These are phyloP conservation scores for Stomatorhinus walkeri DNA, from an alignment of 2,797 vertebrate genomes.

Conservation along the genomic window DNA sequence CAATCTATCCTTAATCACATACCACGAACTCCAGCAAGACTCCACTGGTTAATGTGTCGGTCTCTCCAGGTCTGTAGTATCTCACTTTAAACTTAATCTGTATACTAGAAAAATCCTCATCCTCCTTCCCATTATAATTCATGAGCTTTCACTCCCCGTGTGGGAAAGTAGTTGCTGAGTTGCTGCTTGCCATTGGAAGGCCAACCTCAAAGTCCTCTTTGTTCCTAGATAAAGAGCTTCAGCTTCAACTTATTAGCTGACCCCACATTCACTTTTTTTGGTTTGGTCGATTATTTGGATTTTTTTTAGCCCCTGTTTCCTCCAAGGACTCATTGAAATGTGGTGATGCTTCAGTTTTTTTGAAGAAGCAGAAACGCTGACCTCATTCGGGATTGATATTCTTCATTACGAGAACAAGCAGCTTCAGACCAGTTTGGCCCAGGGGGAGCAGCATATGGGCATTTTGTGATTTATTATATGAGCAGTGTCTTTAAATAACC, in stretches of 20 bases:
- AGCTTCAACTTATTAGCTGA: not conserved
- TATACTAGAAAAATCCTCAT: not conserved
- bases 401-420: not conserved
- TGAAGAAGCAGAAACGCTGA: not conserved
- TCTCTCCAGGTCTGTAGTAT: not conserved
- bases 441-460: not conserved
- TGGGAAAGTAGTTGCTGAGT: not conserved
- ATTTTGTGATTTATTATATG: constrained; percentile 4
- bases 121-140: not conserved
- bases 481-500: not conserved
- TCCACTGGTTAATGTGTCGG: not conserved
- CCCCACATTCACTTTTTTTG: not conserved
- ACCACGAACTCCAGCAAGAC: not conserved
- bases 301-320: not conserved
- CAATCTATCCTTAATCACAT: not conserved
- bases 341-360: not conserved
- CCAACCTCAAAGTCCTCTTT: not conserved
- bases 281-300: not conserved
- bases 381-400: not conserved
- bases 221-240: not conserved
- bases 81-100: not conserved
- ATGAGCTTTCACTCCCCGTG: not conserved
- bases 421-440: constrained; percentile 2
- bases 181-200: not conserved
- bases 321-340: not conserved